Evolutionary conservation across 2,888 invertebrate genomes (phyloP), one percentile per base, ranked within the genome.

Genomic region (Prosapia bicincta): DNA sequence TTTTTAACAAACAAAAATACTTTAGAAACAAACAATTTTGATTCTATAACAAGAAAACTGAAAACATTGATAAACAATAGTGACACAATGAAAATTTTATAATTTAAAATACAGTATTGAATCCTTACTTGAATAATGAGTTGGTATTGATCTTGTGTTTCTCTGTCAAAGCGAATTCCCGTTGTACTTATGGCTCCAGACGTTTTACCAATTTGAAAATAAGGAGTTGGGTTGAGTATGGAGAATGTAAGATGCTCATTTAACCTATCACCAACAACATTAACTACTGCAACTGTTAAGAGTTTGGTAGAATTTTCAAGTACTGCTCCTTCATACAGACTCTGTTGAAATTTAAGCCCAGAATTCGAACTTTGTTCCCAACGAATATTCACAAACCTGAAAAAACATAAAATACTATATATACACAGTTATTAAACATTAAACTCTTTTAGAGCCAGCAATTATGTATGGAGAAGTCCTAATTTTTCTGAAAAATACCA

Each of bases 161-260:
- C 98, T 77, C 98, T 88, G 86, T 99, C 98, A 85, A 98, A 93
- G 78, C 92, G 88, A 79, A 88, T 83, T 0, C 96, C 97, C 1
- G 92, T 92, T 6, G 94, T 95, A 82, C 92, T 90, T 76, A 98
- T 90, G 0, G 95, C 96, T 30, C 98, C 98, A 13, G 97, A 97
- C 24, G 97, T 97, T 23, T 86, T 84, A 1, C 96, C 96, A 81
- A 98, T 93, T 81, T 90, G 89, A 84, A 98, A 98, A 85, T 93
- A 90, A 72, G 91, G 90, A 0, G 91, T 91, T 0, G 96, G 96
- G 87, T 97, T 97, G 38, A 97, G 87, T 76, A 98, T 93, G 74
- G 88, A 87, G 85, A 96, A 98, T 81, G 92, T 89, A 9, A 97
- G 87, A 84, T 97, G 95, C 83, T 97, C 96, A 84, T 95, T 93